Base-by-base conservation (phyloP, 1,140 invertebrate species). In the Hypsibius dujardini region DNA sequence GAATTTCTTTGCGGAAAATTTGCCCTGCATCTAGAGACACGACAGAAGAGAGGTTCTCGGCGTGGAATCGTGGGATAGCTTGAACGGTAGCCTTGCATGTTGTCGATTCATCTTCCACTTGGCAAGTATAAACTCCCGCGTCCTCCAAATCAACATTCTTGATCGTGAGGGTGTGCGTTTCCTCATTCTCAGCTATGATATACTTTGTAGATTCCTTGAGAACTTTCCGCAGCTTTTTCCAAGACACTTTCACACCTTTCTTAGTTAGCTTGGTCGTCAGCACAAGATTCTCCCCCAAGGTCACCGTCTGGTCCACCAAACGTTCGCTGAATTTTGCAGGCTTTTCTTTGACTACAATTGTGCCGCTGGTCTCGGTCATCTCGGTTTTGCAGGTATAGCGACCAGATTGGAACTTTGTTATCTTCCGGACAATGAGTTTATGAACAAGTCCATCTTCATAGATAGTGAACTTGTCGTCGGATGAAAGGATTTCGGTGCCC, bases 91-190 rank as follows among this genome's bases (percentile, higher is more conserved):
- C 62, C 62, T 42, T 67, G 62, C 7, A 67, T 12, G 7, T 67
- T 3, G 62, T 67, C 7, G 62, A 14, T 42, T 67, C 86, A 45
- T 89, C 87, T 1, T 88, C 91, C 47, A 94, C 89, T 77, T 86
- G 83, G 75, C 92, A 92, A 12, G 87, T 85, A 78, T 95, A 96
- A 72, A 85, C 83, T 15, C 89, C 92, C 70, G 83, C 84, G 79
- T 95, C 92, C 70, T 84, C 81, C 0, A 81, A 74, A 73, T 85
- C 84, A 28, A 87, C 85, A 73, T 92, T 87, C 74, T 89, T 87
- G 73, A 95, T 89, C 78, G 90, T 88, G 14, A 95, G 78, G 75
- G 88, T 88, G 78, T 94, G 91, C 73, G 86, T 85, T 77, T 94
- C 94, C 7, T 91, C 91, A 77, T 93, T 90, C 75, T 93, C 94